Evolutionary conservation across 2,113 vertebrate species (phyloP).

Genomic region (Chionodraco myersi): DNA sequence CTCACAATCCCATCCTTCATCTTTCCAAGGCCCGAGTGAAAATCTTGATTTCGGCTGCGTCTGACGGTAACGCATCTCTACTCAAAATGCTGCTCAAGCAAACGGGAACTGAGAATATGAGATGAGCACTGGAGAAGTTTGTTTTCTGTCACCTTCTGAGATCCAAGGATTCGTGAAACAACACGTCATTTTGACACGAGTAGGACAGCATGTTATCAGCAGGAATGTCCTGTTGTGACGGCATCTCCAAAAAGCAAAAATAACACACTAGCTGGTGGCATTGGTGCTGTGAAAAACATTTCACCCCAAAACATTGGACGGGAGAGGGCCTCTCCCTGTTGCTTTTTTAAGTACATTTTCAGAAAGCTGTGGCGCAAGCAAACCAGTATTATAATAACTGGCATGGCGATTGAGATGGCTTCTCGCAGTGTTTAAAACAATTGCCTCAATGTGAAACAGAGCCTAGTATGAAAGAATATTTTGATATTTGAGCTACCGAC

Average conservation of each 20-base stretch:
- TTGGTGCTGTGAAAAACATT: conserved; percentile 26
- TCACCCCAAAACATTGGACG: conserved; percentile 12
- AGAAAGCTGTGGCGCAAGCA: background rate
- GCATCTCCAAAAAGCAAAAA: conserved; percentile 44
- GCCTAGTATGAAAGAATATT: background rate
- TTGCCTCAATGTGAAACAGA: background rate
- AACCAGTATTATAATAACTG: background rate
- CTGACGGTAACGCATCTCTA: conserved; percentile 53
- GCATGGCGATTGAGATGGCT: background rate
- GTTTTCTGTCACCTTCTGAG: conserved; percentile 66
- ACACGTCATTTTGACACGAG: conserved; percentile 59
- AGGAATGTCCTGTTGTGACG: conserved; percentile 47
- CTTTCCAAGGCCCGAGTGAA: conserved; percentile 45
- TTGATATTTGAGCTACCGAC: background rate
- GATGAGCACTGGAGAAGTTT: conserved; percentile 61
- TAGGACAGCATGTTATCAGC: conserved; percentile 36
- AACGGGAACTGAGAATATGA: conserved; percentile 54
- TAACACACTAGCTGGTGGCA: conserved; percentile 24
- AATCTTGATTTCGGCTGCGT: conserved; percentile 42
- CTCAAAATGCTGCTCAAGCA: conserved; percentile 47
- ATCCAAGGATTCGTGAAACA: conserved; percentile 60
- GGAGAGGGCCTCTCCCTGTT: background rate
- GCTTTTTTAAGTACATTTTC: conserved; percentile 22
- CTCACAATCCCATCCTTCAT: conserved; percentile 32
- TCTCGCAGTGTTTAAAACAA: background rate